Percentiles rank a stretch among this genome's conserved stretches.
phyloP scores from a whole-genome alignment of 1,140 invertebrate genomes.

The Rhagoletis pomonella region DNA sequence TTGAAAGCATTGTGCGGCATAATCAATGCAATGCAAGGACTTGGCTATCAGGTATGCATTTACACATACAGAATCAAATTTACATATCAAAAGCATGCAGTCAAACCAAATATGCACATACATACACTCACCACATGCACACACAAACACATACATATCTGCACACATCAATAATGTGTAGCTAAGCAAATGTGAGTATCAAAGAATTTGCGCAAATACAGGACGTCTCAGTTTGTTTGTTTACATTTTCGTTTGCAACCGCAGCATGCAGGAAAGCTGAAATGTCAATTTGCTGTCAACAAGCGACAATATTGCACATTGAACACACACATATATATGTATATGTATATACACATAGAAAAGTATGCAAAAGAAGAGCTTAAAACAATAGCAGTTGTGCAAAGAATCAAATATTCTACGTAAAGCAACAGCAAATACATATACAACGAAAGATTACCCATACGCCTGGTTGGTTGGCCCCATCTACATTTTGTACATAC shows the following conservation, averaged over 20 bases:
- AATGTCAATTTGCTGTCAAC: conserved; percentile 49
- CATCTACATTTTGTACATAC: no score
- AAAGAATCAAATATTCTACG: no score
- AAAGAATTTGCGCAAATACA: conserved; percentile 43
- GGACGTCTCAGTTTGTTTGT: conserved; percentile 34
- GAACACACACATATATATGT: background rate
- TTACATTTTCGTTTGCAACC: conserved; percentile 49
- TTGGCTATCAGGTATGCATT: no score
- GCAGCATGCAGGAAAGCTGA: conserved; percentile 43
- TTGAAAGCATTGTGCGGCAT: conserved; percentile 10
- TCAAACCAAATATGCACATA: background rate
- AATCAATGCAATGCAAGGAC: background rate
- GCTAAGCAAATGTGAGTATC: conserved; percentile 34
- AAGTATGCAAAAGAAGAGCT: background rate
- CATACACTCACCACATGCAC: background rate
- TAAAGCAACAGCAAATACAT: conserved; percentile 10
- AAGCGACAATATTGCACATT: background rate
- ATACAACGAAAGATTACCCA: background rate
- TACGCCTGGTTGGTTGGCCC: background rate
- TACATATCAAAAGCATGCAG: conserved; percentile 10
- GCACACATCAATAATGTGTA: background rate
- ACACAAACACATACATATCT: background rate
- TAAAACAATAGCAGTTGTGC: conserved; percentile 16
- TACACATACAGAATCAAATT: background rate
- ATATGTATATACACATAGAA: background rate